A percentile compares a stretch with the other conserved stretches of the same genome.
phyloP scores from a whole-genome alignment of 2,113 vertebrate species.

The Pantherophis guttatus region DNA sequence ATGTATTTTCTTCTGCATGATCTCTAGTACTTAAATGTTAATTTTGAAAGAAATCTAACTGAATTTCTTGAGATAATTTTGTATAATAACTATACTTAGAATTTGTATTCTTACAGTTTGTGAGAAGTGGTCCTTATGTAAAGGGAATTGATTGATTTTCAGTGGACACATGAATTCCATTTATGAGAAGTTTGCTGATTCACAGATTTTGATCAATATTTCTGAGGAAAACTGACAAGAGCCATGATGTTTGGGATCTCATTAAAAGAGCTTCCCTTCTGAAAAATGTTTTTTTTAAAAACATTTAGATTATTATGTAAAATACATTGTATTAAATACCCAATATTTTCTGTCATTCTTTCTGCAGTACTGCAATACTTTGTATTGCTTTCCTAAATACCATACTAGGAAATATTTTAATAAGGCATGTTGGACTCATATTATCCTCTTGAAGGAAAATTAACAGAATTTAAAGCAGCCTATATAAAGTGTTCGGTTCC shows the following conservation, averaged over 20 bases:
- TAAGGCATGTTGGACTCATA: background rate
- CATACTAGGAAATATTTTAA: slow-evolving; percentile 23
- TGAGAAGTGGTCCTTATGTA: slow-evolving; percentile 37
- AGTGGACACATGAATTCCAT: background rate
- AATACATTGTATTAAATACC: slow-evolving; percentile 31
- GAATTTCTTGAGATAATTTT: background rate
- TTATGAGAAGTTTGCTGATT: slow-evolving; percentile 34
- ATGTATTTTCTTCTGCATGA: background rate
- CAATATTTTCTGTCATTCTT: background rate
- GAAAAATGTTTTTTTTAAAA: background rate
- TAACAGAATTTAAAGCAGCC: slow-evolving; percentile 13
- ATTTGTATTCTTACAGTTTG: background rate
- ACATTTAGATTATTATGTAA: slow-evolving; percentile 13
- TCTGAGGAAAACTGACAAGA: background rate
- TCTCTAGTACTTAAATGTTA: background rate
- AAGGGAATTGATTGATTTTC: slow-evolving; percentile 38
- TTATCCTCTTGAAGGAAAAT: slow-evolving; percentile 24
- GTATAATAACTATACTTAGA: background rate
- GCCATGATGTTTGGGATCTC: background rate
- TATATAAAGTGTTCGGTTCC: slow-evolving; percentile 36
- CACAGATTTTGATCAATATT: background rate
- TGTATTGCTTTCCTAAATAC: background rate
- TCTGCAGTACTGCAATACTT: background rate
- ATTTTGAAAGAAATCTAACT: background rate
- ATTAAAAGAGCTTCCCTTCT: background rate